Evolutionary conservation across 2,888 invertebrate genomes (phyloP), one percentile per base, ranked within the genome.

Genomic region (Crossocerus cetratus): DNA sequence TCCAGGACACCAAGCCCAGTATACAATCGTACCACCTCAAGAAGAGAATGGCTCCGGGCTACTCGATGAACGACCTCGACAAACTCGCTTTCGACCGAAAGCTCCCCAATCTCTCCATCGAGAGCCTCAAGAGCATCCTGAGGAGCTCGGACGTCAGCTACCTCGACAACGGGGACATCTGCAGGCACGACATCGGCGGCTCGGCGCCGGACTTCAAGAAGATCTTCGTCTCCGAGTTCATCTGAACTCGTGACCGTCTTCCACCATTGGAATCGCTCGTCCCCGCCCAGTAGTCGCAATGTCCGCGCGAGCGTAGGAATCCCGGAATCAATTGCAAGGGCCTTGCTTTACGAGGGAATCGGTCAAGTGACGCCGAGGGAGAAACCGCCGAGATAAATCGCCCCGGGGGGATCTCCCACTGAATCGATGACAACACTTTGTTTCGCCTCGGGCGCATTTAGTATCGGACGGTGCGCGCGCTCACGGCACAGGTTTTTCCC

Each of bases 141-240:
- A 88, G 84, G 72, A 87, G 86, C 54, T 83, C 88, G 2, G 88
- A 86, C 49, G 81, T 90, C 59, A 90, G 90, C 65, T 90, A 90
- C 62, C 79, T 90, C 74, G 90, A 90, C 78, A 90, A 88, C 72
- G 89, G 90, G 0, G 90, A 90, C 59, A 85, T 91, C 21, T 90
- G 88, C 78, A 89, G 87, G 49, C 90, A 90, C 78, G 86, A 87
- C 53, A 89, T 89, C 69, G 90, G 91, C 14, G 92, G 92, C 1
- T 92, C 92, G 64, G 92, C 91, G 53, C 92, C 92, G 2, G 93
- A 93, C 85, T 91, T 92, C 69, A 92, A 92, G 77, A 92, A 91
- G 84, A 90, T 92, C 54, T 92, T 92, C 80, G 91, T 93, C 74
- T 91, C 92, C 0, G 91, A 91, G 65, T 91, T 91, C 72, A 88